Percentiles rank a stretch among this genome's conserved stretches.
Conservation (phyloP, 2,113 vertebrate species). For the Thryonomys swinderianus region DNA sequence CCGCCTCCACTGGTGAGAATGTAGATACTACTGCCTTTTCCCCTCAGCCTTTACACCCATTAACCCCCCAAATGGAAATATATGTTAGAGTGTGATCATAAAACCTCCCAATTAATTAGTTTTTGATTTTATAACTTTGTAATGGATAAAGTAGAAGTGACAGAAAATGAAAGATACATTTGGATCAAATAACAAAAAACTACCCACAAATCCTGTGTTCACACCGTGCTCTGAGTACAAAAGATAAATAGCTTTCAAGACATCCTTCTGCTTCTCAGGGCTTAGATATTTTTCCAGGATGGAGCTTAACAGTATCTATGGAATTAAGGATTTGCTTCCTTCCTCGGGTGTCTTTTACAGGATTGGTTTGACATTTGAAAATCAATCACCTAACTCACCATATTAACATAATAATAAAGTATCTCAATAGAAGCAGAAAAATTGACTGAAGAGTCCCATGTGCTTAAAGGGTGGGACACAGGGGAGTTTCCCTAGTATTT, state of each 20-base stretch:
- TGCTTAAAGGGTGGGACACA: not conserved
- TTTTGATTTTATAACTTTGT: not conserved
- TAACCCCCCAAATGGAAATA: not conserved
- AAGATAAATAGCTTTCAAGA: not conserved
- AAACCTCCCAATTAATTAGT: not conserved
- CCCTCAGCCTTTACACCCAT: not conserved
- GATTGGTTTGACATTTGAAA: not conserved
- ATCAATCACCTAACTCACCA: not conserved
- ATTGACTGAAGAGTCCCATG: not conserved
- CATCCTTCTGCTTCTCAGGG: not conserved
- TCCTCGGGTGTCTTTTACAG: no score
- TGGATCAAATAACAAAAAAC: not conserved
- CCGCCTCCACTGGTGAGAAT: not conserved
- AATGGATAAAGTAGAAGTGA: not conserved
- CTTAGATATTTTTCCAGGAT: not conserved
- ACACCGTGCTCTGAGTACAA: not conserved
- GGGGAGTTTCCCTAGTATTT: not conserved
- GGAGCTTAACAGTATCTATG: not conserved
- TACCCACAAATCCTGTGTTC: not conserved
- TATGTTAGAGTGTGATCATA: not conserved
- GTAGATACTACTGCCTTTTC: not conserved
- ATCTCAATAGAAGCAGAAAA: not conserved
- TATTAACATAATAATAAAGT: not conserved
- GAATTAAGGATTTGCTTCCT: not conserved
- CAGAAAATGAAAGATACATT: not conserved